These are phyloP conservation scores for Platygyra sinensis DNA, from an alignment of 64 coral and sea anemone species.

Conservation along the genomic window DNA sequence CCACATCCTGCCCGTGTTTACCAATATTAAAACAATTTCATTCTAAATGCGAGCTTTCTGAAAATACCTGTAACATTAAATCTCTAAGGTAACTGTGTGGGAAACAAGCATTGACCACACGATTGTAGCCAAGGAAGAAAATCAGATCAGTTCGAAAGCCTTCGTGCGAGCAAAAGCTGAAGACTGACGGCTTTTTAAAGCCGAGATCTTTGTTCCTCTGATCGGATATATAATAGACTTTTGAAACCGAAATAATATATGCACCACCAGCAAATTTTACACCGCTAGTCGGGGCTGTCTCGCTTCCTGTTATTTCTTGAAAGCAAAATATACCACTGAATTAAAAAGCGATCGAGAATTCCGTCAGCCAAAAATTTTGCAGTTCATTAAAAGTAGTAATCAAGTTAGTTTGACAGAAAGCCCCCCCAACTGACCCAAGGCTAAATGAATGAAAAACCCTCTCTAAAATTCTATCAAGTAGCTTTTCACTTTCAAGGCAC, in stretches of 20 bases:
- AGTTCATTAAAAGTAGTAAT: neutral
- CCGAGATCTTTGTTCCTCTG: too few species aligned
- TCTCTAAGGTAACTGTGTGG: neutral
- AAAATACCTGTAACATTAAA: neutral
- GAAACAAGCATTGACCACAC: neutral
- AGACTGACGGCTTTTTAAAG: too few species aligned
- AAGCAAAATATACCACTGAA: neutral
- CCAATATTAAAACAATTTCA: slow-evolving; percentile 24
- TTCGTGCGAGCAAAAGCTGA: too few species aligned
- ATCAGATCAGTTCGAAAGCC: too few species aligned
- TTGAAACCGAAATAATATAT: too few species aligned
- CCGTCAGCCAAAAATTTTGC: neutral
- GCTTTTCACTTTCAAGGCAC: neutral
- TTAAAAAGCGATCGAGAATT: neutral
- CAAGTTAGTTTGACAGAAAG: neutral
- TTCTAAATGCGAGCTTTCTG: neutral
- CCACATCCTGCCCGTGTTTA: neutral
- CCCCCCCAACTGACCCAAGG: neutral
- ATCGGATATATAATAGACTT: too few species aligned
- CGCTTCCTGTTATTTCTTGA: neutral
- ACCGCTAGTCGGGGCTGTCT: neutral
- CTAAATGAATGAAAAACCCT: neutral
- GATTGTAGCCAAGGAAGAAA: too few species aligned
- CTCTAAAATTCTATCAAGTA: neutral
- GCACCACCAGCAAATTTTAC: too few species aligned